Evolutionary conservation across 92 coral and sea anemone species (phyloP).

Genomic region (Metridium senile): DNA sequence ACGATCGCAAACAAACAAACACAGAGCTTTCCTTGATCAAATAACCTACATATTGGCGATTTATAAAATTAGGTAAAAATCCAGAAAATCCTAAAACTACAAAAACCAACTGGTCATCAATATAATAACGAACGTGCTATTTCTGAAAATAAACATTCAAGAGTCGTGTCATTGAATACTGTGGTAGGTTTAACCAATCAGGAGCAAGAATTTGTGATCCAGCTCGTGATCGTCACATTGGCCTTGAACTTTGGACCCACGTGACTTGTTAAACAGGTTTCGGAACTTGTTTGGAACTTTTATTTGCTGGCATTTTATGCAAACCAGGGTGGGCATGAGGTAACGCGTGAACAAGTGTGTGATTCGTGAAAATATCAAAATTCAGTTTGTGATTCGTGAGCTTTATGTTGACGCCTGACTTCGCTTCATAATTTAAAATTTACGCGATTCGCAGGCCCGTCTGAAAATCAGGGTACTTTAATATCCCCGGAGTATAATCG

Average conservation of each 20-base stretch:
- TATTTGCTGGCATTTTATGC: too few species aligned
- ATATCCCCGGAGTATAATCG: too few species aligned
- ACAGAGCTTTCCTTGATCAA: background rate
- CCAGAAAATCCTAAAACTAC: background rate
- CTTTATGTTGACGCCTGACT: too few species aligned
- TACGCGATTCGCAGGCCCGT: too few species aligned
- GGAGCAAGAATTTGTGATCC: background rate
- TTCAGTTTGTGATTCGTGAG: too few species aligned
- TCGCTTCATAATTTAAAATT: too few species aligned
- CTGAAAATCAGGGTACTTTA: too few species aligned
- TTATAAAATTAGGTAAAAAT: background rate
- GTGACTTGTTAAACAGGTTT: constrained; percentile 16
- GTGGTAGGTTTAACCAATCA: constrained; percentile 18
- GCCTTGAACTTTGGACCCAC: constrained; percentile 8
- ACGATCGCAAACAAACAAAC: background rate
- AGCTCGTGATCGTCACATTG: constrained; percentile 11
- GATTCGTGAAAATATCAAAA: too few species aligned
- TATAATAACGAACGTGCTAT: background rate
- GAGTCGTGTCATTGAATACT: constrained; percentile 1
- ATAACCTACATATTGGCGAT: constrained; percentile 1
- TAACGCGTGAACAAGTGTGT: too few species aligned
- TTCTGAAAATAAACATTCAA: constrained; percentile 6
- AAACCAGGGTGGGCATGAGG: too few species aligned
- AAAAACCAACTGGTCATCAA: background rate
- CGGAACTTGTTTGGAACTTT: constrained; percentile 7